phyloP scores from a whole-genome alignment of 2,113 vertebrate species.

The Struthidea cinerea region DNA sequence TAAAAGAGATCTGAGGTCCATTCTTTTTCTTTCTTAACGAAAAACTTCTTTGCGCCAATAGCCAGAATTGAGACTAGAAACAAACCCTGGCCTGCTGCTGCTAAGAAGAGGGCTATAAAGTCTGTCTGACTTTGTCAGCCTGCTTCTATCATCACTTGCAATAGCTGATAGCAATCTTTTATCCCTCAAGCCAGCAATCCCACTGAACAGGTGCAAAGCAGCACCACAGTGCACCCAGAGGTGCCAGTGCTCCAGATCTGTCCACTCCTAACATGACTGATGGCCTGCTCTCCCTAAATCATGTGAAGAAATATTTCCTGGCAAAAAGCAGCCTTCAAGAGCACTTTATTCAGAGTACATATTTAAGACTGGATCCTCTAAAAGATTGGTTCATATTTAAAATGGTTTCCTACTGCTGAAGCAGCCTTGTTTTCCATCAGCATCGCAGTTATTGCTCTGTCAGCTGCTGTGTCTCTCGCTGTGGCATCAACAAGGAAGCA shows the following conservation, averaged over 20 bases:
- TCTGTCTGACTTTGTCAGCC: not conserved
- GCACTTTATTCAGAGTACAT: not conserved
- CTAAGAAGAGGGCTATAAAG: not conserved
- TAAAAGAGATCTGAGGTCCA: not conserved
- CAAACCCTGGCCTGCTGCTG: not conserved
- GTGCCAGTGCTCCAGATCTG: not conserved
- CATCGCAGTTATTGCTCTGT: not conserved
- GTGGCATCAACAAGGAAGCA: not conserved
- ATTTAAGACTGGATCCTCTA: not conserved
- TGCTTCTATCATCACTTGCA: not conserved
- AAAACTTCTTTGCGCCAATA: not conserved
- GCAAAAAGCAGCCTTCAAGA: not conserved
- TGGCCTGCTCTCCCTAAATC: not conserved
- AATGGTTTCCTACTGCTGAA: not conserved
- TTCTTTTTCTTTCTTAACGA: not conserved
- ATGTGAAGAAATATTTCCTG: not conserved
- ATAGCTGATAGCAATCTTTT: not conserved
- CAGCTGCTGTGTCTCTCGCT: not conserved
- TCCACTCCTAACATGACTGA: not conserved
- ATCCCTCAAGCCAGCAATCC: not conserved
- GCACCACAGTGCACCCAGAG: not conserved
- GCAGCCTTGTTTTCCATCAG: not conserved
- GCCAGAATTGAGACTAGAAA: not conserved
- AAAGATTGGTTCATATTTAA: not conserved
- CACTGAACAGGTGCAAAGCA: not conserved